Evolutionary conservation across 2,797 vertebrate species (phyloP), one percentile per base, ranked within the genome.

Genomic region (Poeciliopsis gracilis): DNA sequence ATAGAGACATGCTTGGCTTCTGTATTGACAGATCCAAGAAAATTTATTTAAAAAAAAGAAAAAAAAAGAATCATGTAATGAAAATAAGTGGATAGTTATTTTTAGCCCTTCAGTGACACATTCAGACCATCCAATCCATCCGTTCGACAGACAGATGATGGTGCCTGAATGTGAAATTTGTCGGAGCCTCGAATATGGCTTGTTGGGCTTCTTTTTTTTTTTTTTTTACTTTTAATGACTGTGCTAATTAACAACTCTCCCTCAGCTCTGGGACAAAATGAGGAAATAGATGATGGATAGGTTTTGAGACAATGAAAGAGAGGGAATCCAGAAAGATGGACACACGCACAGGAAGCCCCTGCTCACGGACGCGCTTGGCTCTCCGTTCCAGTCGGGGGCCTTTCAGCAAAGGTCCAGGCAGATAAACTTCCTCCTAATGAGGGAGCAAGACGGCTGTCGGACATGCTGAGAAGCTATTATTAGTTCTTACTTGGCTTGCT

Each of bases 391-490:
- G 85, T 81, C 63, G 83, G 86, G 85, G 75, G 86, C 72, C 86
- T 89, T 85, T 87, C 46, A 92, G 91, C 90, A 72, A 83, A 83
- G 71, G 85, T 86, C 81, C 73, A 81, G 78, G 76, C 87, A 85
- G 77, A 83, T 90, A 90, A 79, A 90, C 87, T 76, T 85, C 67
- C 76, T 82, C 81, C 86, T 93, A 94, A 94, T 91, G 90, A 94
- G 91, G 83, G 79, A 87, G 84, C 33, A 67, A 83, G 82, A 72
- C 75, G 36, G 79, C 86, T 85, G 84, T 76, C 72, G 84, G 86
- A 89, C 88, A 84, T 77, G 81, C 88, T 86, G 83, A 72, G 83
- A 81, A 91, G 83, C 83, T 89, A 86, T 91, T 88, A 91, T 88
- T 81, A 78, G 80, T 72, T 83, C 84, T 86, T 79, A 89, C 86